These are phyloP conservation scores for Podarcis siculus DNA, from an alignment of 2,797 vertebrate genomes.

Conservation along the genomic window DNA sequence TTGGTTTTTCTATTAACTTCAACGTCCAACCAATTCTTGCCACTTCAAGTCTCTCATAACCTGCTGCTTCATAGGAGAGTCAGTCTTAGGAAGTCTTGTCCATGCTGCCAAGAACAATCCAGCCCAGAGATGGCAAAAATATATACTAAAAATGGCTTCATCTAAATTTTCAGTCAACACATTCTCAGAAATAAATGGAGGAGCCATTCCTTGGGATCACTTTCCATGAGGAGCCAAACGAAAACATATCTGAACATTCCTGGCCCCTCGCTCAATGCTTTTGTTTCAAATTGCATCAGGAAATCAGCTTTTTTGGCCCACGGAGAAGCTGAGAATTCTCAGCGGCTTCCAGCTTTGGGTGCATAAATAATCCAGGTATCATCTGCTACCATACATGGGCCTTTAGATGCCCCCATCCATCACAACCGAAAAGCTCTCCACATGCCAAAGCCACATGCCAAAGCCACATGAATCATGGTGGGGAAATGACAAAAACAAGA, in stretches of 20 bases:
- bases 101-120: not conserved
- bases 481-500: not conserved
- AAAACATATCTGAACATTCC: not conserved
- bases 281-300: not conserved
- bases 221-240: not conserved
- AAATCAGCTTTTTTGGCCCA: not conserved
- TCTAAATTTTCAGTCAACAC: not conserved
- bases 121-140: too few species aligned
- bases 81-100: not conserved
- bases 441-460: not conserved
- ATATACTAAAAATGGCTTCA: not conserved
- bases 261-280: not conserved
- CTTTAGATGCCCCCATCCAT: not conserved
- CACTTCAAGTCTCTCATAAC: not conserved
- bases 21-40: not conserved
- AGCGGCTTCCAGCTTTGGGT: not conserved
- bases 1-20: not conserved
- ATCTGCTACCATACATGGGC: not conserved
- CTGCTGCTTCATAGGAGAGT: not conserved
- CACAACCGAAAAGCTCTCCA: not conserved
- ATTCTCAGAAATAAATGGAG: not conserved
- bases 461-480: not conserved
- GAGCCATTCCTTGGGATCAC: not conserved
- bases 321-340: not conserved
- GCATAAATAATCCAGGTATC: not conserved